Conservation (phyloP, 2,113 vertebrate genomes). For the Nansenia antarctica region DNA sequence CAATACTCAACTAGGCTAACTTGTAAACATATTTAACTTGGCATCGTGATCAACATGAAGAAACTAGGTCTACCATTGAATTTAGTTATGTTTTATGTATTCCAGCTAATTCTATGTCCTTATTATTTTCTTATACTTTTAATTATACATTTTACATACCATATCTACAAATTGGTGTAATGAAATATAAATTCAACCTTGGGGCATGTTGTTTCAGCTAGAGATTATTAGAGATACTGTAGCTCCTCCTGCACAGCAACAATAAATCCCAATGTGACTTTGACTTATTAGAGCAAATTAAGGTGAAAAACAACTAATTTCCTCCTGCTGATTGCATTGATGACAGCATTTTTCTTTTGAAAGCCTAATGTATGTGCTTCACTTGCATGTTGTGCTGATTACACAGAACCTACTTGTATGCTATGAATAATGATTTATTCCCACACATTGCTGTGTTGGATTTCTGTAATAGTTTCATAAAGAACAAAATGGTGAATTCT, state of each 20-base stretch:
- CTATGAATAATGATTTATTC: constrained; percentile 45
- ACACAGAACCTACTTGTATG: constrained; percentile 39
- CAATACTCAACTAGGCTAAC: too few species aligned
- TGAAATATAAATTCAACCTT: background rate
- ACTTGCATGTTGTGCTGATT: constrained; percentile 52
- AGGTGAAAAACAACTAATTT: constrained; percentile 65
- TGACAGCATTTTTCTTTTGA: constrained; percentile 53
- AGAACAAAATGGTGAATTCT: constrained; percentile 36
- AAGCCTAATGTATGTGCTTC: constrained; percentile 41
- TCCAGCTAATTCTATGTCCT: too few species aligned
- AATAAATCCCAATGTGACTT: constrained; percentile 61
- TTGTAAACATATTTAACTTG: too few species aligned
- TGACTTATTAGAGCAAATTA: constrained; percentile 69
- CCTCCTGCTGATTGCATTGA: constrained; percentile 59
- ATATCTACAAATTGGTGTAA: too few species aligned
- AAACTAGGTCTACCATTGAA: too few species aligned
- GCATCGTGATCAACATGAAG: too few species aligned
- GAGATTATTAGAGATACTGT: background rate
- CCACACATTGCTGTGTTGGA: constrained; percentile 15
- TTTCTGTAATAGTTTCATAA: constrained; percentile 31
- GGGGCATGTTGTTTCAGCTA: background rate
- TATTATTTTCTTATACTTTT: too few species aligned
- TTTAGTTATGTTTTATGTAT: too few species aligned
- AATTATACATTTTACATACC: too few species aligned
- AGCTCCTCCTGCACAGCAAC: constrained; percentile 33